phyloP scores from a whole-genome alignment of 2,888 invertebrate genomes.

The Serripes groenlandicus region DNA sequence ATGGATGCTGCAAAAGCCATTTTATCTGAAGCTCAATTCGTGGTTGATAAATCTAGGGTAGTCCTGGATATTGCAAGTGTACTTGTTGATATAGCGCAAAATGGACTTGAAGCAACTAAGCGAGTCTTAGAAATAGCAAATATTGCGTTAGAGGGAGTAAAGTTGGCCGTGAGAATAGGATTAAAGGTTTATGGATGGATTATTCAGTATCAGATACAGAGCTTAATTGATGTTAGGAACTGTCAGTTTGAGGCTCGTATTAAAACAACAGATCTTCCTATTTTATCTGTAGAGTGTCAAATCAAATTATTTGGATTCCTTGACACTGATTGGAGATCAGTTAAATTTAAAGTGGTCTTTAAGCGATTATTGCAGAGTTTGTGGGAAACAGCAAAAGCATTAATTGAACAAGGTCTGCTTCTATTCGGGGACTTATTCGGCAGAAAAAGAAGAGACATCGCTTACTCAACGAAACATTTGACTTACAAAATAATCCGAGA shows the following conservation, averaged over 20 bases:
- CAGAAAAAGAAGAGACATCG: constrained; percentile 28
- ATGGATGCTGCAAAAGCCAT: constrained; percentile 62
- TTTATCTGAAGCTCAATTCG: constrained; percentile 55
- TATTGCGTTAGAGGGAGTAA: constrained; percentile 45
- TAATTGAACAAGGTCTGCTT: constrained; percentile 28
- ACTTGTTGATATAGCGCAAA: constrained; percentile 42
- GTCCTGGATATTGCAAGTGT: constrained; percentile 50
- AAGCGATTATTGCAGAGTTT: constrained; percentile 40
- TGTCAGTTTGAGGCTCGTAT: constrained; percentile 57
- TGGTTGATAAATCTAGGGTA: constrained; percentile 65
- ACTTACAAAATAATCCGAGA: constrained; percentile 1
- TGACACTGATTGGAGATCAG: constrained; percentile 41
- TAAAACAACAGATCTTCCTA: constrained; percentile 21
- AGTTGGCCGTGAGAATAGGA: constrained; percentile 42
- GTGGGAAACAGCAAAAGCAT: constrained; percentile 51
- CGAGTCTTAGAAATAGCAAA: constrained; percentile 53
- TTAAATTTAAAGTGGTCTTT: constrained; percentile 46
- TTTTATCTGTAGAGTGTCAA: constrained; percentile 57
- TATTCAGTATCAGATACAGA: constrained; percentile 40
- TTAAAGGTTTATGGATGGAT: constrained; percentile 46
- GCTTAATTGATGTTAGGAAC: constrained; percentile 53
- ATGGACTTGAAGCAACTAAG: constrained; percentile 50
- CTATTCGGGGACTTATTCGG: background rate
- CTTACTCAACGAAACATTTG: background rate
- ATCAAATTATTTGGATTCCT: constrained; percentile 48